A percentile compares a stretch with the other conserved stretches of the same genome.
These are phyloP conservation scores for Petrocephalus zakoni DNA, from an alignment of 2,113 vertebrate genomes.

Conservation along the genomic window DNA sequence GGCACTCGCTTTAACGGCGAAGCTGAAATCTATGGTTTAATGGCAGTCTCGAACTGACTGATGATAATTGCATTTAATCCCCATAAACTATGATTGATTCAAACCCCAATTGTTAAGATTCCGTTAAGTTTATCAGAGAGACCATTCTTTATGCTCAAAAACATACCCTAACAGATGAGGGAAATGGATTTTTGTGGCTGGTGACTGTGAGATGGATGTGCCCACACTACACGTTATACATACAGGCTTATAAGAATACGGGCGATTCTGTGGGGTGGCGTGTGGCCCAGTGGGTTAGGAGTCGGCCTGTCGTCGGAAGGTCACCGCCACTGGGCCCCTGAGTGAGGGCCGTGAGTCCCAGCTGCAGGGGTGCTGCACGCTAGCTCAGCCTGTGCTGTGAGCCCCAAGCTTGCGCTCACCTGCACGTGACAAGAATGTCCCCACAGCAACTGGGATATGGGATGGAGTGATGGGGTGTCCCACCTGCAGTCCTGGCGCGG, in stretches of 20 bases:
- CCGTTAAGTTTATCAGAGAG: background rate
- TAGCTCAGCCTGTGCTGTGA: background rate
- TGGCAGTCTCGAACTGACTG: slow-evolving; percentile 5
- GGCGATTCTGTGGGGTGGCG: background rate
- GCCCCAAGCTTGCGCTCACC: background rate
- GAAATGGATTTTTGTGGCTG: background rate
- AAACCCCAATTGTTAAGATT: background rate
- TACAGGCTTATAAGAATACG: background rate
- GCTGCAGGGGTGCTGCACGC: background rate
- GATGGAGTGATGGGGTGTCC: slow-evolving; percentile 24
- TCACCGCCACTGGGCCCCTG: background rate
- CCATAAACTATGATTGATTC: slow-evolving; percentile 16
- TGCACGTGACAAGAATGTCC: background rate
- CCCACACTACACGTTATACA: background rate
- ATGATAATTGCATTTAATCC: slow-evolving; percentile 15
- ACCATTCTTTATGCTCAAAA: slow-evolving; percentile 1
- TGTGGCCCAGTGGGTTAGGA: background rate
- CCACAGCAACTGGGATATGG: background rate
- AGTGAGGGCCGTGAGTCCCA: background rate
- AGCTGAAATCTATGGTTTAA: slow-evolving; percentile 4
- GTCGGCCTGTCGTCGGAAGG: background rate
- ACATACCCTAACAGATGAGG: background rate
- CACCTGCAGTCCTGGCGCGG: slow-evolving; percentile 94
- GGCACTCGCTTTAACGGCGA: background rate
- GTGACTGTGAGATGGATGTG: background rate